A percentile compares a stretch with the other conserved stretches of the same genome.
Conservation (phyloP, 2,888 invertebrate genomes). For the Tinea trinotella region DNA sequence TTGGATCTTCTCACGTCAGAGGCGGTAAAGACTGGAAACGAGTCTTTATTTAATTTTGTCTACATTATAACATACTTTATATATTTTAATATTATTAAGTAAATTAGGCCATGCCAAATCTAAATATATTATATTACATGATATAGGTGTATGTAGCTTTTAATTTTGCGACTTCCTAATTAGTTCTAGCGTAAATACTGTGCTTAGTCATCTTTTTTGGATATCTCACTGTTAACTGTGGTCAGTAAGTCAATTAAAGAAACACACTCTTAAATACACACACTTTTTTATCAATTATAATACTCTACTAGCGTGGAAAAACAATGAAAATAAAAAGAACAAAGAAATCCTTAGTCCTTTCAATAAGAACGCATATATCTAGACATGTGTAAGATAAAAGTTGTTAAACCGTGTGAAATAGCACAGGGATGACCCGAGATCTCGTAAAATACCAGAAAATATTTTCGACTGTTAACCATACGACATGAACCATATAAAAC, state of each 20-base stretch:
- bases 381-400: background rate
- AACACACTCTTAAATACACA: too few relatives aligned
- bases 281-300: too few relatives aligned
- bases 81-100: conserved; percentile 10
- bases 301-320: too few relatives aligned
- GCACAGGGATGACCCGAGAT: background rate
- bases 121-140: too few relatives aligned
- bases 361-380: background rate
- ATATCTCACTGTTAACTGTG: too few relatives aligned
- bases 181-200: too few relatives aligned
- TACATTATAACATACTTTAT: background rate
- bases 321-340: background rate
- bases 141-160: too few relatives aligned
- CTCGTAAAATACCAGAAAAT: conserved; percentile 10
- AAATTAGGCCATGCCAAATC: too few relatives aligned
- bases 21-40: conserved; percentile 10
- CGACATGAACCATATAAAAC: conserved; percentile 9
- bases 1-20: background rate
- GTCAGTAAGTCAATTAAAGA: too few relatives aligned
- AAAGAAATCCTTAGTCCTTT: background rate
- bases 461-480: background rate
- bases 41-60: conserved; percentile 9
- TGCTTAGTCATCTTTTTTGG: too few relatives aligned
- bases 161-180: too few relatives aligned
- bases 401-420: background rate